Base-by-base conservation (phyloP, 2,888 invertebrate genomes). In the Nomada goodeniana region DNA sequence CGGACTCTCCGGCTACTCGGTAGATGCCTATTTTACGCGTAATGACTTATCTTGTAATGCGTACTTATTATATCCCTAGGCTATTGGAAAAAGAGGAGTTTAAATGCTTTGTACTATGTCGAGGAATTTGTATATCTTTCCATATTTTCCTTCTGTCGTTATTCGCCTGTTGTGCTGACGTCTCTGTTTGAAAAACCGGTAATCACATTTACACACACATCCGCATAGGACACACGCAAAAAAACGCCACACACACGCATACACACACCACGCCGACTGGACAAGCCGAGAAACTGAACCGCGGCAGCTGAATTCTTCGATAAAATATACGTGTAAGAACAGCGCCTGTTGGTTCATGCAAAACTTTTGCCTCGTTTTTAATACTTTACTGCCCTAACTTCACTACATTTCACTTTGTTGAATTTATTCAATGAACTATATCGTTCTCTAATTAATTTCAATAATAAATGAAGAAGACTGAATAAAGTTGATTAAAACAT, bases 71-170 rank as follows among this genome's bases (percentile, higher is more conserved):
- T 79, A 79, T 80, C 61, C 76, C 84, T 84, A 88, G 82, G 78
- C 88, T 88, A 88, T 84, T 87, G 85, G 73, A 85, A 76, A 80
- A 88, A 89, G 88, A 92, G 90, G 89, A 91, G 89, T 92, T 92
- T 90, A 90, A 91, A 91, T 92, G 92, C 91, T 94, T 94, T 94
- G 94, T 94, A 94, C 94, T 94, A 94, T 93, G 90, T 93, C 92
- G 90, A 94, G 93, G 93, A 93, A 92, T 93, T 94, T 93, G 90
- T 92, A 90, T 92, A 91, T 91, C 85, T 90, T 88, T 91, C 80
- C 88, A 76, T 88, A 82, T 86, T 88, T 85, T 68, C 81, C 84
- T 84, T 87, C 84, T 83, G 80, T 84, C 86, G 83, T 87, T 83
- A 68, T 81, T 77, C 83, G 74, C 83, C 82, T 80, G 76, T 75